Percentiles rank a stretch among this genome's conserved stretches.
These are phyloP conservation scores for Ambastaia sidthimunki DNA, from an alignment of 2,797 vertebrate genomes.

Conservation along the genomic window DNA sequence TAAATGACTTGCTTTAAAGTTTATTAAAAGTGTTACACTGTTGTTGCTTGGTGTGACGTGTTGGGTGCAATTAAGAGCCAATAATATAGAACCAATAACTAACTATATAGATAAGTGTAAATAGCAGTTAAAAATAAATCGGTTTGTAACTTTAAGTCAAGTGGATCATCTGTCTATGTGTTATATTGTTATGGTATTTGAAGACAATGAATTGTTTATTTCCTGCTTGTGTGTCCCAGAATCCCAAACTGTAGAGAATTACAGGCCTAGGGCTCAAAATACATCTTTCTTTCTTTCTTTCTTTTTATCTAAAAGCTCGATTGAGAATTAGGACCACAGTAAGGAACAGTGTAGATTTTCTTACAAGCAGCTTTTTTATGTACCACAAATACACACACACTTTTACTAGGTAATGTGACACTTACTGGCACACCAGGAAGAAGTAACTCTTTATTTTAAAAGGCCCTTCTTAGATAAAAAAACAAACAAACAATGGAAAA, in stretches of 20 bases:
- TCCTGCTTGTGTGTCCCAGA: not conserved
- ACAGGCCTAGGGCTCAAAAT: constrained; percentile 5
- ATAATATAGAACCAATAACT: no score
- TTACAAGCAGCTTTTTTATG: not conserved
- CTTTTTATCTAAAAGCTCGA: not conserved
- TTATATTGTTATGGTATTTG: not conserved
- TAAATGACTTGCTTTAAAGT: no score
- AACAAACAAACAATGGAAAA: not conserved
- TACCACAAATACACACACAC: not conserved
- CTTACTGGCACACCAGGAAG: not conserved
- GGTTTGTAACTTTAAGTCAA: no score
- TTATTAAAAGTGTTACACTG: no score
- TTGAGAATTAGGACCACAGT: not conserved
- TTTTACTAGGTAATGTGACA: not conserved
- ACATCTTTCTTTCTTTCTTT: constrained; percentile 12
- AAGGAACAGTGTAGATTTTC: not conserved
- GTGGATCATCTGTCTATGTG: no score
- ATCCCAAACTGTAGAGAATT: not conserved
- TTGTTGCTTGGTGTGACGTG: no score
- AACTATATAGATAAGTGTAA: no score
- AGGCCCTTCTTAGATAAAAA: not conserved
- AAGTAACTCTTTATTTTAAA: not conserved
- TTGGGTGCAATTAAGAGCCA: no score
- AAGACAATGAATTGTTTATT: not conserved
- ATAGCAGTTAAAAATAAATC: no score